These are phyloP conservation scores for Aplysia californica DNA, from an alignment of 1,140 invertebrate genomes.

Conservation along the genomic window DNA sequence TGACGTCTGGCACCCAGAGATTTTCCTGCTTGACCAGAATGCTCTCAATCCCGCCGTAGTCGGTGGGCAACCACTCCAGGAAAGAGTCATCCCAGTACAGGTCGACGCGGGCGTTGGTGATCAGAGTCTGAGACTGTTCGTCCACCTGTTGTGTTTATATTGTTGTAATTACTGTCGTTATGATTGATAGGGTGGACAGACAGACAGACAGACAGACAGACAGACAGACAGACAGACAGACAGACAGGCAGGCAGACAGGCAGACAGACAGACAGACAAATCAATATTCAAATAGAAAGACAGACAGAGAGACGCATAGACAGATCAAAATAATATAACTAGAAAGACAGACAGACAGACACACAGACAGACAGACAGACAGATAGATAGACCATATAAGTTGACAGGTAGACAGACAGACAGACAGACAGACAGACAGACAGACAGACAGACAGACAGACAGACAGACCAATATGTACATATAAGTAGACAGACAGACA, in stretches of 20 bases:
- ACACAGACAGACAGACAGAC: not conserved
- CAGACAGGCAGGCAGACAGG: not conserved
- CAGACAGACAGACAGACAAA: not conserved
- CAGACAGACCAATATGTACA: too few relatives aligned
- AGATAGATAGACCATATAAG: too few relatives aligned
- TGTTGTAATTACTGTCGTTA: not conserved
- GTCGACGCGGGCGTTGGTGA: not conserved
- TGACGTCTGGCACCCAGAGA: constrained; percentile 27
- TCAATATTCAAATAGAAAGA: not conserved
- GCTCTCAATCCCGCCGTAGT: not conserved
- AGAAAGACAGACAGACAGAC: not conserved
- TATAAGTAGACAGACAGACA: too few relatives aligned
- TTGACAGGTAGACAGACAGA: too few relatives aligned
- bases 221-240: not conserved
- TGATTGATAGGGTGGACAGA: not conserved
- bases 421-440: not conserved
- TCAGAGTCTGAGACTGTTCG: not conserved
- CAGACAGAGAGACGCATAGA: not conserved
- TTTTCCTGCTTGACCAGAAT: constrained; percentile 1
- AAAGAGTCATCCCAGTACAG: constrained; percentile 26
- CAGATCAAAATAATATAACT: not conserved
- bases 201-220: not conserved
- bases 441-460: not conserved
- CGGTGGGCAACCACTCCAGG: constrained; percentile 18
- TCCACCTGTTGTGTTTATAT: not conserved